Base-by-base conservation (phyloP, 2,888 invertebrate species). In the Rhopalosiphum nymphaeae region DNA sequence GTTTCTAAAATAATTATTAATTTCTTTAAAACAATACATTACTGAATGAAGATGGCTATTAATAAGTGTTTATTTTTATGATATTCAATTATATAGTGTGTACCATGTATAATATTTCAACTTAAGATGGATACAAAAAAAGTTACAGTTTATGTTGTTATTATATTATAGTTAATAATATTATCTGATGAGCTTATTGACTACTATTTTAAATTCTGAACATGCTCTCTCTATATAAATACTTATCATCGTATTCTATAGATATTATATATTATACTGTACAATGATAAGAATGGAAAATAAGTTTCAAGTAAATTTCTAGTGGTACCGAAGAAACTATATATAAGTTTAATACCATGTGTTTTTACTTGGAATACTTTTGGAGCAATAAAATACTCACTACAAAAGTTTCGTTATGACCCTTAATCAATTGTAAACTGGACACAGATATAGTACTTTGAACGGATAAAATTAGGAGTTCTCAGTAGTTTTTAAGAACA, bases 391-490 rank as follows among this genome's bases (percentile, higher is more conserved):
- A 78, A 78, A 78, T 78, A 78, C 21, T 36, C 36, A 78, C 78
- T 7, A 78, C 36, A 78, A 78, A 78, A 78, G 78, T 78, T 78
- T 78, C 78, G 78, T 78, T 78, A 78, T 78, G 36, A 78, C 78
- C 78, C 78, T 78, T 78, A 78, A 78, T 78, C 78, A 78, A 78
- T 78, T 42, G 78, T 78, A 78, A 78, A 78, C 78, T 78, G 78
- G 78, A 78, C 78, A 78, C 36, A 78, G 36, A 36, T 78, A 21
- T 78, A 78, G 78, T 78, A 78, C 36, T 36, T 78, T 78, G 26
- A 78, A 78, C 36, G 21, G 9, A 36, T 36, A 26, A 78, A 78
- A 78, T 78, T 78, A 36, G 78, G 78, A 78, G 36, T 36, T 78
- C 36, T 36, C 21, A 36, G 78, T 21, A 78, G 36, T 78, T 78